Percentiles rank a stretch among this genome's conserved stretches.
Conservation (phyloP, 2,113 vertebrate genomes). For the Delphinapterus leucas region DNA sequence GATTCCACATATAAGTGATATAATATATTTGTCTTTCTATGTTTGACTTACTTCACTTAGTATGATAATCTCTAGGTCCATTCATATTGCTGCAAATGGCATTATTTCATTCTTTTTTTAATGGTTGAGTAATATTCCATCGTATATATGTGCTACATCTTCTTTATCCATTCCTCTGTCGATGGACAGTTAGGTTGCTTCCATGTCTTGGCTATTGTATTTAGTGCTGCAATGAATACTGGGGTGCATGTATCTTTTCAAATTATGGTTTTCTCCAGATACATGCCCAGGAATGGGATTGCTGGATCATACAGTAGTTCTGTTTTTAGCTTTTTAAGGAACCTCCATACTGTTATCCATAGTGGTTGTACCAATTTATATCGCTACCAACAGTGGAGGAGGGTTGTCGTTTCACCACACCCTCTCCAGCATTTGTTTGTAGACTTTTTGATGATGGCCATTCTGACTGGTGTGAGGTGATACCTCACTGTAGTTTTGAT, state of each 20-base stretch:
- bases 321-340: neutral
- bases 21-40: neutral
- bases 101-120: neutral
- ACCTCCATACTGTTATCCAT: neutral
- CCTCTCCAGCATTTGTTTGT: too few species aligned
- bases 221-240: neutral
- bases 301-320: neutral
- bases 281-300: neutral
- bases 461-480: too few species aligned
- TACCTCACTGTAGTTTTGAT: neutral
- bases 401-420: neutral
- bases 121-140: neutral
- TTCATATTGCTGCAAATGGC: too few species aligned
- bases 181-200: neutral
- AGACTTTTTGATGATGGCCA: too few species aligned
- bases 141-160: neutral
- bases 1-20: neutral
- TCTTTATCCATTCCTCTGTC: neutral
- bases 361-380: neutral
- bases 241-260: neutral
- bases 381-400: neutral
- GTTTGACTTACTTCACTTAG: neutral
- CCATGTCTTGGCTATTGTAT: neutral
- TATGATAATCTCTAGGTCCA: neutral
- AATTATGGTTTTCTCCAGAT: neutral